Evolutionary conservation across 2,888 invertebrate genomes (phyloP).

Genomic region (Trichogramma dendrolimi): DNA sequence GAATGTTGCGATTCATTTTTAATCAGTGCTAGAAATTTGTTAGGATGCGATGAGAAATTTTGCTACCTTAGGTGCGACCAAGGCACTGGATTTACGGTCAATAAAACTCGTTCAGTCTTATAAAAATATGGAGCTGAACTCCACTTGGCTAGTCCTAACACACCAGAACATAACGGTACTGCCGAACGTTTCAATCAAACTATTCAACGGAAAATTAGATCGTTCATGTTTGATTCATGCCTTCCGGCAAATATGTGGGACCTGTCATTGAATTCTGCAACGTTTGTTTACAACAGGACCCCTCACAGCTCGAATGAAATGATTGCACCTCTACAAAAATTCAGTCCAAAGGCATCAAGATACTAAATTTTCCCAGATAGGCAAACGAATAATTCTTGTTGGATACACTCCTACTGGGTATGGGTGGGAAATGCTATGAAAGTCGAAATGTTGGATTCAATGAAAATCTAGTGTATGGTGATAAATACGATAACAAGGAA

Average conservation of each 20-base stretch:
- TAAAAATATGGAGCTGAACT: constrained; percentile 7
- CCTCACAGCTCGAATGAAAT: constrained; percentile 22
- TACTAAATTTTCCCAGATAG: too few relatives aligned
- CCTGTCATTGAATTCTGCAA: constrained; percentile 20
- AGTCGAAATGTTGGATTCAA: not conserved
- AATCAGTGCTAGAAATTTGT: constrained; percentile 7
- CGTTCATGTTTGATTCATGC: constrained; percentile 25
- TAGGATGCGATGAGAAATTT: constrained; percentile 9
- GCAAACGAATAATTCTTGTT: too few relatives aligned
- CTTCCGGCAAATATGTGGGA: constrained; percentile 29
- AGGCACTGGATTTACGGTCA: constrained; percentile 11
- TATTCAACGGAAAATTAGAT: constrained; percentile 11
- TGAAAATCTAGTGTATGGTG: not conserved
- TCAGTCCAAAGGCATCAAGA: not conserved
- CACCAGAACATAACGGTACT: constrained; percentile 3
- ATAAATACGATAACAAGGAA: not conserved
- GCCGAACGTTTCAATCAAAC: constrained; percentile 2
- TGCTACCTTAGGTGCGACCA: constrained; percentile 9
- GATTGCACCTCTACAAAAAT: constrained; percentile 20
- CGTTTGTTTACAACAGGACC: constrained; percentile 26
- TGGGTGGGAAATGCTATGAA: not conserved
- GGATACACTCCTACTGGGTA: too few relatives aligned
- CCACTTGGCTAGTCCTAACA: not conserved
- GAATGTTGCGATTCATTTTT: constrained; percentile 11
- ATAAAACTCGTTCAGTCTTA: constrained; percentile 4